A percentile compares a stretch with the other conserved stretches of the same genome.
phyloP scores from a whole-genome alignment of 2,797 vertebrate species.

The Acridotheres tristis region DNA sequence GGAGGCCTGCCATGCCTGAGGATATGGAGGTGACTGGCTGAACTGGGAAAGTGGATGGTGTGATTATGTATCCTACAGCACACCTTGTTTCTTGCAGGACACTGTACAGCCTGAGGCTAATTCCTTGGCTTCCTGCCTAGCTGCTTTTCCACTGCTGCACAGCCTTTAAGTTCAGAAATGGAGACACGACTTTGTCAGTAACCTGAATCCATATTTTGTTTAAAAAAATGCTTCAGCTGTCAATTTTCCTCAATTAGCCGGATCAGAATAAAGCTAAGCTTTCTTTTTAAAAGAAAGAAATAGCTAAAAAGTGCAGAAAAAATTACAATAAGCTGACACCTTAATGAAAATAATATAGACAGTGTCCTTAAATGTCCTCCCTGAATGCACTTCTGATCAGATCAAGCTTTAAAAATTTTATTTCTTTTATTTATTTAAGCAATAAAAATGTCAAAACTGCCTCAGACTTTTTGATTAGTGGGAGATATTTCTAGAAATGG shows the following conservation, averaged over 20 bases:
- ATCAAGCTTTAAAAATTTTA: not conserved
- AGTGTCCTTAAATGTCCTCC: constrained; percentile 7
- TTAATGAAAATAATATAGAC: not conserved
- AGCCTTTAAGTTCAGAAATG: not conserved
- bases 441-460: not conserved
- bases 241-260: constrained; percentile 18
- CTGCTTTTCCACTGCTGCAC: not conserved
- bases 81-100: constrained; percentile 40
- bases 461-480: not conserved
- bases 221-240: not conserved
- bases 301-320: not conserved
- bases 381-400: not conserved
- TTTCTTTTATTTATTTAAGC: not conserved
- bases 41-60: not conserved
- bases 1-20: constrained; percentile 36
- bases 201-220: not conserved
- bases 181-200: not conserved
- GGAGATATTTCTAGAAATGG: not conserved
- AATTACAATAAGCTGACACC: not conserved
- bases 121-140: constrained; percentile 49
- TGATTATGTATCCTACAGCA: constrained; percentile 16
- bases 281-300: not conserved
- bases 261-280: not conserved
- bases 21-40: constrained; percentile 13
- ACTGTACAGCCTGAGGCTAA: constrained; percentile 3